A percentile compares a stretch with the other conserved stretches of the same genome.
These are phyloP conservation scores for Turritopsis rubra DNA, from an alignment of 30 jellyfish, hydroid and myxozoan genomes.

Conservation along the genomic window DNA sequence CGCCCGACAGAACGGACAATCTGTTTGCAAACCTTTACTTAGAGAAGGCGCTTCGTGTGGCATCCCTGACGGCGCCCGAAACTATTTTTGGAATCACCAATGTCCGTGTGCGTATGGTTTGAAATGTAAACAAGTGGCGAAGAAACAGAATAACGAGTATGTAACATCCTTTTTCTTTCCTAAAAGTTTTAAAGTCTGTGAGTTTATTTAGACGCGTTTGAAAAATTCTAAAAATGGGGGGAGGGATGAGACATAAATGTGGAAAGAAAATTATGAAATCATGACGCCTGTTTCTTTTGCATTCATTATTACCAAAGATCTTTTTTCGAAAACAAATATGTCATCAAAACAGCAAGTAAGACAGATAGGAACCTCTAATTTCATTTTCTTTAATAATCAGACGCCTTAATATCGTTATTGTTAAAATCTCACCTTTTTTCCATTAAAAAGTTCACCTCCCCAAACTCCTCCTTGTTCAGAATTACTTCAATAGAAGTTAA, in stretches of 20 bases:
- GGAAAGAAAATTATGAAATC: not conserved
- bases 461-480: not conserved
- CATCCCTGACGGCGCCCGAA: constrained; percentile 31
- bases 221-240: not conserved
- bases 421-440: not conserved
- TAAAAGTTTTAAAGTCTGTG: not conserved
- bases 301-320: not conserved
- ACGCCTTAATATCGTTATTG: not conserved
- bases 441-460: not conserved
- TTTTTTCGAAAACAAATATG: not conserved
- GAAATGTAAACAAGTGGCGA: constrained; percentile 58
- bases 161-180: not conserved
- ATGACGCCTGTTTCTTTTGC: not conserved
- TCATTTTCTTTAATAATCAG: not conserved
- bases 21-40: constrained; percentile 50
- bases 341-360: not conserved
- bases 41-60: constrained; percentile 75
- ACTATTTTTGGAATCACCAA: constrained; percentile 29
- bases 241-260: not conserved
- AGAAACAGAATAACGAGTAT: constrained; percentile 27
- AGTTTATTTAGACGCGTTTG: too few species aligned
- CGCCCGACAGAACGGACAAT: constrained; percentile 63
- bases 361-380: not conserved
- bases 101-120: constrained; percentile 77
- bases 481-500: not conserved